These are phyloP conservation scores for Luperina nickerlii DNA, from an alignment of 2,888 invertebrate species.

Conservation along the genomic window DNA sequence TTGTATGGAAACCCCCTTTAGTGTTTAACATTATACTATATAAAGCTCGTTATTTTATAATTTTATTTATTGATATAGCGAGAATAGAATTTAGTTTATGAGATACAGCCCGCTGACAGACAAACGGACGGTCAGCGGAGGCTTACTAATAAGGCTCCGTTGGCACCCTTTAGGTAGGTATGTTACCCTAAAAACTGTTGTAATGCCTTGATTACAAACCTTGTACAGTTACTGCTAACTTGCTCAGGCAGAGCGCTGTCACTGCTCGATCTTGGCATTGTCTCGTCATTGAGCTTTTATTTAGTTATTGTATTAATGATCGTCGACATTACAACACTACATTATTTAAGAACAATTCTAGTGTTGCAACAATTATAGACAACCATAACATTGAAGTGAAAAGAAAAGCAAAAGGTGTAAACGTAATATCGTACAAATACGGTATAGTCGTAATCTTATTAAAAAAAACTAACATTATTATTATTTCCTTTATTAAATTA, in stretches of 20 bases:
- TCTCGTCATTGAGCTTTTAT: neutral
- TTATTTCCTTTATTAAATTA: too few species aligned
- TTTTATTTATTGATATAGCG: too few species aligned
- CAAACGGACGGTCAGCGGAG: too few species aligned
- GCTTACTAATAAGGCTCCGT: too few species aligned
- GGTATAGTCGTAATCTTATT: neutral
- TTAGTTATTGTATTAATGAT: neutral
- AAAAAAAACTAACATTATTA: neutral
- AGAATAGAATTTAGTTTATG: too few species aligned
- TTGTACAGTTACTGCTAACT: neutral
- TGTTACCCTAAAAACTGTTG: neutral
- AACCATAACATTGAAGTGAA: neutral
- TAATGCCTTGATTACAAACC: neutral
- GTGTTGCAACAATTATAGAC: neutral
- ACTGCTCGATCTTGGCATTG: neutral
- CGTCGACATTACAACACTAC: neutral
- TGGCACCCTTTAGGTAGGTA: too few species aligned
- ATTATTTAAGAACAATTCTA: neutral
- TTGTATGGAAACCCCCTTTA: too few species aligned
- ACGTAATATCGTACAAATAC: neutral
- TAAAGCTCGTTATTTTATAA: too few species aligned
- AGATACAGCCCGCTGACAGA: too few species aligned
- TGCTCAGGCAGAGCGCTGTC: neutral
- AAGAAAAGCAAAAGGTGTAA: neutral
- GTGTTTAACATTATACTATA: too few species aligned